Percentiles rank a stretch among this genome's conserved stretches.
These are phyloP conservation scores for Antrozous pallidus DNA, from an alignment of 2,797 vertebrate genomes.

Conservation along the genomic window DNA sequence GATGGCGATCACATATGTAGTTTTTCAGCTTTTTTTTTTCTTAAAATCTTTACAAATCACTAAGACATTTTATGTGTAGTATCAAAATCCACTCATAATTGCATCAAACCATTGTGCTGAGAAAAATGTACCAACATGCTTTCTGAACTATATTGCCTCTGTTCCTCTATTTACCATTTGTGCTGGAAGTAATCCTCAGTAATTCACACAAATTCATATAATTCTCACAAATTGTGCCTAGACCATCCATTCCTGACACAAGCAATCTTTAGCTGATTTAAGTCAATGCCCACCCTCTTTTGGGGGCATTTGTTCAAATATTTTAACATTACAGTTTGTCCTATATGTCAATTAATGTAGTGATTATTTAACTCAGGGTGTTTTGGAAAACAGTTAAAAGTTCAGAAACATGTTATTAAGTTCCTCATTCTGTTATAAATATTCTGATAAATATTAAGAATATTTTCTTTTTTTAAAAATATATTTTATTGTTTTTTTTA, in stretches of 20 bases:
- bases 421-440: slow-evolving; percentile 12
- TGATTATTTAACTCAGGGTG: background rate
- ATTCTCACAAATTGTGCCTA: background rate
- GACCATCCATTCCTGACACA: background rate
- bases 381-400: slow-evolving; percentile 16
- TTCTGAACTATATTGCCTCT: background rate
- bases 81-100: background rate
- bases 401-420: slow-evolving; percentile 14
- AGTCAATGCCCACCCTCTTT: background rate
- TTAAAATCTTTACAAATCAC: background rate
- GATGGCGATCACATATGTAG: background rate
- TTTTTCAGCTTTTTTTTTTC: background rate
- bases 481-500: no score
- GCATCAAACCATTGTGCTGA: background rate
- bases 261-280: background rate
- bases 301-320: background rate
- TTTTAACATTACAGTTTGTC: background rate
- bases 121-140: background rate
- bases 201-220: background rate
- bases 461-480: no score
- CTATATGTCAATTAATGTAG: background rate
- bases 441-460: slow-evolving; percentile 15
- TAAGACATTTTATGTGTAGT: background rate
- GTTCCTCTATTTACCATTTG: background rate
- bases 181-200: background rate